These are phyloP conservation scores for Xiphydria camelus DNA, from an alignment of 2,888 invertebrate species.

Conservation along the genomic window DNA sequence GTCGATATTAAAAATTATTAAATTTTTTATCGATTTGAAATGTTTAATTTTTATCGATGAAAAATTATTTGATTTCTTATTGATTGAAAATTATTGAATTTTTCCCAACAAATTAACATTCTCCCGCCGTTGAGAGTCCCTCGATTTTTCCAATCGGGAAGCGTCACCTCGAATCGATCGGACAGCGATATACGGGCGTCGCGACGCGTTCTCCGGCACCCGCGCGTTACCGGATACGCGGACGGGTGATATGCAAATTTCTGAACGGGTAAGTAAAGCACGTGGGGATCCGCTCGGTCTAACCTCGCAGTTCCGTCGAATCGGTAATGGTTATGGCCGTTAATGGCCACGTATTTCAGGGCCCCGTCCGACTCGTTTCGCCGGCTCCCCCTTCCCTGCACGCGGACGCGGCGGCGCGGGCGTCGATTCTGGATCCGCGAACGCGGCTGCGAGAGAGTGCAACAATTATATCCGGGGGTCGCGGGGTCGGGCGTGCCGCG, in stretches of 20 bases:
- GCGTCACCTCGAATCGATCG: too few relatives aligned
- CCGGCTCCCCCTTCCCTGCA: background rate
- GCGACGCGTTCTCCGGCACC: too few relatives aligned
- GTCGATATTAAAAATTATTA: too few relatives aligned
- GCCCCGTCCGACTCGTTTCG: constrained; percentile 17
- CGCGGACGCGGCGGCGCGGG: background rate
- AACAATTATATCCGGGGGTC: constrained; percentile 48
- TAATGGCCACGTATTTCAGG: constrained; percentile 52
- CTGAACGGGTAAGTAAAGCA: constrained; percentile 36
- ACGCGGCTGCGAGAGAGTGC: constrained; percentile 22
- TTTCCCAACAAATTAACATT: too few relatives aligned
- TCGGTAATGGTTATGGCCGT: constrained; percentile 54
- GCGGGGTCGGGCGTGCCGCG: constrained; percentile 43
- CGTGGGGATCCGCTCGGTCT: constrained; percentile 27
- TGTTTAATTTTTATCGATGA: too few relatives aligned
- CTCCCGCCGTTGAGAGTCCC: too few relatives aligned
- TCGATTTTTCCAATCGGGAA: too few relatives aligned
- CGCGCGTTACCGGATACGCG: too few relatives aligned
- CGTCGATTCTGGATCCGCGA: background rate
- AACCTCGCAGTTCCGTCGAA: constrained; percentile 44
- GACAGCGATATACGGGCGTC: too few relatives aligned
- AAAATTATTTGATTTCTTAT: too few relatives aligned
- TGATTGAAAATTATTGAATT: too few relatives aligned
- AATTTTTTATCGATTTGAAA: too few relatives aligned
- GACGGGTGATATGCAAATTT: constrained; percentile 41